phyloP scores from a whole-genome alignment of 2,797 vertebrate genomes.

The Cirrhinus molitorella region DNA sequence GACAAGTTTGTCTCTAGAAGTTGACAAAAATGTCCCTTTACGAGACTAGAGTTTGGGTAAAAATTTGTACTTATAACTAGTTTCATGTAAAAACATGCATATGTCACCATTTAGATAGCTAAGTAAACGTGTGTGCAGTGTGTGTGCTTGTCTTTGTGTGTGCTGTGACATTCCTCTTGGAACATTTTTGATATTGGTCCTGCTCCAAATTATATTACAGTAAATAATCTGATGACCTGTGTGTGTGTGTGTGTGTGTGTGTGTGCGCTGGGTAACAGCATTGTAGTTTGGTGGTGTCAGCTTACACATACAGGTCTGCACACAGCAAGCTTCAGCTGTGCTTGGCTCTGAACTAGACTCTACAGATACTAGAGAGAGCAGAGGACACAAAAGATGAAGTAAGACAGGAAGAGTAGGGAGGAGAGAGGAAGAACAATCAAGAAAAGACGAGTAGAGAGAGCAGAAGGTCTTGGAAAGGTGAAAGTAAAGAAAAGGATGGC shows the following conservation, averaged over 20 bases:
- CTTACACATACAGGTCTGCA: constrained; percentile 26
- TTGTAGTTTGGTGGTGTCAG: constrained; percentile 11
- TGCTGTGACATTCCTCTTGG: neutral
- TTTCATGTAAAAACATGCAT: neutral
- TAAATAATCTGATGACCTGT: constrained; percentile 9
- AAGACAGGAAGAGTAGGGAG: constrained; percentile 28
- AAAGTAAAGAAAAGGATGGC: neutral
- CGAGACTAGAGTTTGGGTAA: neutral
- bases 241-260: neutral
- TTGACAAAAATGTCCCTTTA: neutral
- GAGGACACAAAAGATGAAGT: constrained; percentile 27
- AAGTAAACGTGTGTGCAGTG: neutral
- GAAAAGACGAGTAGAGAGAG: constrained; percentile 3
- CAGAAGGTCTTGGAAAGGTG: constrained; percentile 22
- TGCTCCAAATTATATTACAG: constrained; percentile 5
- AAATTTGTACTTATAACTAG: neutral
- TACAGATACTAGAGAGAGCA: constrained; percentile 19
- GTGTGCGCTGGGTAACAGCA: neutral
- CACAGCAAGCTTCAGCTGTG: constrained; percentile 38
- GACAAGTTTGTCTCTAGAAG: neutral
- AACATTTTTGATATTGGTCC: neutral
- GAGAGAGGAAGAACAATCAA: constrained; percentile 14
- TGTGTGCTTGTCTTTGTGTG: neutral
- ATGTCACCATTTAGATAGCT: neutral
- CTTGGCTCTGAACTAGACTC: constrained; percentile 8